A percentile compares a stretch with the other conserved stretches of the same genome.
Evolutionary conservation across 2,888 invertebrate genomes (phyloP).

Genomic region (Cantharis flavilabris): DNA sequence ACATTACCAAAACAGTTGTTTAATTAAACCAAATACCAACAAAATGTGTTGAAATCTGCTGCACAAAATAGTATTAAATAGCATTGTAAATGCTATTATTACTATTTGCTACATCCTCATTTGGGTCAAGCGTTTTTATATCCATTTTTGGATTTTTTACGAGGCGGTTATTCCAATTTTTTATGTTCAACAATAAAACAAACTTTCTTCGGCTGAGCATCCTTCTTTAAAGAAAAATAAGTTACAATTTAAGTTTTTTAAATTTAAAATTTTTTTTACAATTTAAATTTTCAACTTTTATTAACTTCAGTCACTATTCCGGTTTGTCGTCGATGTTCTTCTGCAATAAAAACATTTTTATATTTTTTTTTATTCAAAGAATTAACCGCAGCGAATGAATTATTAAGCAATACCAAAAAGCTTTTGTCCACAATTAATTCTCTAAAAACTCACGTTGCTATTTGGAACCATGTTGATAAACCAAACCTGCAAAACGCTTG

Average conservation of each 20-base stretch:
- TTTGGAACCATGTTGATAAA: too few species aligned
- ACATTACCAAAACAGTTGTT: background rate
- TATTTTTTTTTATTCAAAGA: background rate
- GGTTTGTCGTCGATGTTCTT: background rate
- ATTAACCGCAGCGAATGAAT: background rate
- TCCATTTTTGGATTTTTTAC: background rate
- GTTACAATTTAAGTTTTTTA: background rate
- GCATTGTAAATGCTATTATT: background rate
- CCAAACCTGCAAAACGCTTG: too few species aligned
- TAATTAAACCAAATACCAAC: too few species aligned
- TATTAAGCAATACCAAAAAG: background rate
- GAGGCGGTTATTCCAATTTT: background rate
- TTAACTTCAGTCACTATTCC: background rate
- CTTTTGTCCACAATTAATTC: too few species aligned
- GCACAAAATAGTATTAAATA: background rate
- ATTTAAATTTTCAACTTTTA: background rate
- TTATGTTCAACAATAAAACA: background rate
- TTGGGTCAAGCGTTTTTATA: background rate
- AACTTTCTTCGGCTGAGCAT: background rate
- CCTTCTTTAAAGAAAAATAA: background rate
- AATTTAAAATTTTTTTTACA: too few species aligned
- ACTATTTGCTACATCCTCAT: background rate
- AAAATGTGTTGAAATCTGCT: too few species aligned
- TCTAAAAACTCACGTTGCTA: too few species aligned
- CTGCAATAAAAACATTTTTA: background rate